phyloP scores from a whole-genome alignment of 2,797 vertebrate genomes.

The Bradypodion ventrale region DNA sequence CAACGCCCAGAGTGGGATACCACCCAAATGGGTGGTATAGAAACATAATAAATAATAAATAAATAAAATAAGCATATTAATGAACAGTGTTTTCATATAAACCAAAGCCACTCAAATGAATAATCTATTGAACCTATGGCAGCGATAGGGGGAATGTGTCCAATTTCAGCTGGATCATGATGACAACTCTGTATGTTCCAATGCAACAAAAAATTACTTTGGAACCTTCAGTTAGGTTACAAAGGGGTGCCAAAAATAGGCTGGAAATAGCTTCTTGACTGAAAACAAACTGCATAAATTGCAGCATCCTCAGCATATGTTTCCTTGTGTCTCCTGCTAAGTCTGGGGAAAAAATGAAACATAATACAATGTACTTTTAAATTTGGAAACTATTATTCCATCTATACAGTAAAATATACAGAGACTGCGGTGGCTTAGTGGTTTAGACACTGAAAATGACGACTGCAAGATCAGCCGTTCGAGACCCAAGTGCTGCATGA shows the following conservation, averaged over 20 bases:
- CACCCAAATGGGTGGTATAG: too few relatives aligned
- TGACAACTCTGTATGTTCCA: constrained; percentile 95
- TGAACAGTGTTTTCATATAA: constrained; percentile 47
- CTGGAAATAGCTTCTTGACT: constrained; percentile 82
- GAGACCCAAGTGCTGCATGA: too few relatives aligned
- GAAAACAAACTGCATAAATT: constrained; percentile 94
- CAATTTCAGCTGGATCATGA: constrained; percentile 89
- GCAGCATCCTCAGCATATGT: constrained; percentile 82
- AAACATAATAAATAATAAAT: too few relatives aligned
- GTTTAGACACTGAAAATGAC: too few relatives aligned
- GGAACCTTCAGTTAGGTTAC: constrained; percentile 86
- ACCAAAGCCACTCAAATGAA: constrained; percentile 46
- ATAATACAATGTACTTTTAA: constrained; percentile 67
- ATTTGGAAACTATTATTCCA: constrained; percentile 71
- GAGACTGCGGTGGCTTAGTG: too few relatives aligned
- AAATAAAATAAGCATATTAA: constrained; percentile 38
- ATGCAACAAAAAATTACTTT: constrained; percentile 95
- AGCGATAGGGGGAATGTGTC: constrained; percentile 45
- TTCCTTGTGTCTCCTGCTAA: constrained; percentile 74
- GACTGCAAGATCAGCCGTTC: too few relatives aligned
- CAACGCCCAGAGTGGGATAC: too few relatives aligned
- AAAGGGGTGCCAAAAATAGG: constrained; percentile 95
- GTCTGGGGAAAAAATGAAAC: constrained; percentile 72
- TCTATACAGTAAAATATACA: constrained; percentile 68
- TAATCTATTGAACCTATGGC: constrained; percentile 34